Percentiles rank a stretch among this genome's conserved stretches.
Evolutionary conservation across 1,140 invertebrate species (phyloP).

Genomic region (Sminthurides bifidus): DNA sequence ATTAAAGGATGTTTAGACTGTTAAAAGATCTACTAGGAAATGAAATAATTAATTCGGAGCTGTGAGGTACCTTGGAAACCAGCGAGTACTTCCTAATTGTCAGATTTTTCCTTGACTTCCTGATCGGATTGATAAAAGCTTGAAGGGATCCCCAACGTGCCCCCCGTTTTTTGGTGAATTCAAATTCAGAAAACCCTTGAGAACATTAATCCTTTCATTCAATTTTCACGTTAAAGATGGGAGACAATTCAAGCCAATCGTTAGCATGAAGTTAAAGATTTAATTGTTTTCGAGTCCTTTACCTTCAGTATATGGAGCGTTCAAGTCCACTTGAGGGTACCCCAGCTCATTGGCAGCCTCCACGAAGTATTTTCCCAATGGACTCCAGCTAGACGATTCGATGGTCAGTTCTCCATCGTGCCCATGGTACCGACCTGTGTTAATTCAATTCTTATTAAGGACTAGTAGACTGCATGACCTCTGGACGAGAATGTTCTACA

Average conservation of each 20-base stretch:
- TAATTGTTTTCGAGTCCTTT: background rate
- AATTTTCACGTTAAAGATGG: background rate
- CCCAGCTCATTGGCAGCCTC: slow-evolving; percentile 57
- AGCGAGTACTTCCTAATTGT: slow-evolving; percentile 16
- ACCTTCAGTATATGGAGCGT: slow-evolving; percentile 36
- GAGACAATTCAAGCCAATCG: background rate
- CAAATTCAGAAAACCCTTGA: slow-evolving; percentile 19
- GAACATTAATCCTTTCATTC: background rate
- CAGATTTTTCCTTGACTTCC: slow-evolving; percentile 1
- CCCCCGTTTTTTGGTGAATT: slow-evolving; percentile 18
- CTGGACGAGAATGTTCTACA: background rate
- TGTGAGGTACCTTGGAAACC: slow-evolving; percentile 8
- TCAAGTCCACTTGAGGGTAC: slow-evolving; percentile 51
- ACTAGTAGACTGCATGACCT: background rate
- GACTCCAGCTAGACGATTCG: slow-evolving; percentile 20
- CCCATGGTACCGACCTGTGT: slow-evolving; percentile 27
- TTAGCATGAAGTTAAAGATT: no score
- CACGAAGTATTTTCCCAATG: slow-evolving; percentile 43
- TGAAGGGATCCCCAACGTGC: slow-evolving; percentile 20
- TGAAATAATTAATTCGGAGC: background rate
- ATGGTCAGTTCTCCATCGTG: slow-evolving; percentile 32
- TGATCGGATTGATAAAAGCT: slow-evolving; percentile 21
- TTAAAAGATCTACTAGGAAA: background rate
- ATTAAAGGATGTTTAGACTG: background rate
- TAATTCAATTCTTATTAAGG: background rate